Conservation (phyloP, 2,113 vertebrate species). For the Osmerus eperlanus region DNA sequence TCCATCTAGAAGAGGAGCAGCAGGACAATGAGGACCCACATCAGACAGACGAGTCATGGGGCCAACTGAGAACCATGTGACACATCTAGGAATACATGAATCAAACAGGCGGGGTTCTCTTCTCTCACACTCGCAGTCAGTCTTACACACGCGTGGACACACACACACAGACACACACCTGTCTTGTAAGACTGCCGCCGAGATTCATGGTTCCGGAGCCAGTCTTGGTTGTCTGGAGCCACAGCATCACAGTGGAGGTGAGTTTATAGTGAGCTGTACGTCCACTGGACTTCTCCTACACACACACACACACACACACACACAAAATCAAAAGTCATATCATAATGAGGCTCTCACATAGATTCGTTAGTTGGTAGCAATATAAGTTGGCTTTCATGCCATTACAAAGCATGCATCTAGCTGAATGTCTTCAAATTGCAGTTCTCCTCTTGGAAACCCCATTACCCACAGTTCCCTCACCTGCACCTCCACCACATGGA, state of each 20-base stretch:
- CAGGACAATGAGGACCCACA: too few relatives aligned
- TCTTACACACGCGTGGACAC: background rate
- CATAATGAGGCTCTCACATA: too few relatives aligned
- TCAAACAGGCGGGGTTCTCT: too few relatives aligned
- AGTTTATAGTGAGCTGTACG: conserved; percentile 98
- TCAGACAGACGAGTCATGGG: background rate
- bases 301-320: conserved; percentile 4
- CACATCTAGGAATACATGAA: background rate
- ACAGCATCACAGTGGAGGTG: conserved; percentile 99
- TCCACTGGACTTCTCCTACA: conserved; percentile 96
- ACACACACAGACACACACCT: conserved; percentile 69
- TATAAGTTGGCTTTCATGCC: too few relatives aligned
- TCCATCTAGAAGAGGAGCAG: conserved; percentile 79
- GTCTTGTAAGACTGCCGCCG: conserved; percentile 96
- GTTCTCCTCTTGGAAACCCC: background rate
- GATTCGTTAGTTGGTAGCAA: too few relatives aligned
- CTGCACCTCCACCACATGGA: conserved; percentile 99
- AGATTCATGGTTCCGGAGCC: conserved; percentile 99
- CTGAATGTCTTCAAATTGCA: background rate
- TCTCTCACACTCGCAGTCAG: background rate
- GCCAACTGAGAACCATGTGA: background rate
- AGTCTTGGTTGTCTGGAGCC: conserved; percentile 97
- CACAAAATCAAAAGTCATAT: conserved; percentile 14
- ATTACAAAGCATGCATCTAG: background rate
- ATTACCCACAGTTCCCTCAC: conserved; percentile 59